These are phyloP conservation scores for Cotesia glomerata DNA, from an alignment of 1,140 invertebrate genomes.

Conservation along the genomic window DNA sequence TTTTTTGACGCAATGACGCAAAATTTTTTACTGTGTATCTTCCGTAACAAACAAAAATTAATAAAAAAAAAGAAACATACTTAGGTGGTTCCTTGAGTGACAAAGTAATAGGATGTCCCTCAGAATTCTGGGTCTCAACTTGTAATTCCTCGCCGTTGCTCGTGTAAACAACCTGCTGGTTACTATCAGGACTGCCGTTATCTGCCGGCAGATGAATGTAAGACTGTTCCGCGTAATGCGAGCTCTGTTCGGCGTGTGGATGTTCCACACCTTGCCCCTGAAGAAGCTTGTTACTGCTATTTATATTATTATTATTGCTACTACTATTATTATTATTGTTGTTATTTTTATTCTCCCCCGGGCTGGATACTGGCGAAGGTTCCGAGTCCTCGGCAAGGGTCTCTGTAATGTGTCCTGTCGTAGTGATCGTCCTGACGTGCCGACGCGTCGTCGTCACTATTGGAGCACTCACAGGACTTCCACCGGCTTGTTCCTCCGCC, in stretches of 20 bases:
- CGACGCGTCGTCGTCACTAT: constrained; percentile 64
- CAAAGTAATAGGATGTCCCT: constrained; percentile 41
- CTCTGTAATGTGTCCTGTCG: constrained; percentile 68
- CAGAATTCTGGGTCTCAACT: constrained; percentile 40
- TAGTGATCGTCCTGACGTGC: constrained; percentile 68
- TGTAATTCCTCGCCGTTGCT: constrained; percentile 47
- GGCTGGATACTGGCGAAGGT: constrained; percentile 46
- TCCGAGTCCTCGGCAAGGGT: constrained; percentile 52
- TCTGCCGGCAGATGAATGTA: constrained; percentile 48
- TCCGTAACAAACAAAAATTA: neutral
- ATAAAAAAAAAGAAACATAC: constrained; percentile 35
- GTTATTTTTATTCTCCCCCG: constrained; percentile 24
- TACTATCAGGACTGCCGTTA: constrained; percentile 45
- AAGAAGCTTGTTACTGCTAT: constrained; percentile 37
- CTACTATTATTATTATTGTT: constrained; percentile 40
- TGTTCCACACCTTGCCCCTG: constrained; percentile 34
- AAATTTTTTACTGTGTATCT: too few species aligned
- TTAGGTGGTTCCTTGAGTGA: constrained; percentile 51
- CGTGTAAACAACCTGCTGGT: constrained; percentile 50
- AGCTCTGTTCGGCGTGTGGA: constrained; percentile 17
- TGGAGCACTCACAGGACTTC: constrained; percentile 52
- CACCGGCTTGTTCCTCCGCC: constrained; percentile 36
- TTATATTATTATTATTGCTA: constrained; percentile 42
- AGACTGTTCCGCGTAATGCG: constrained; percentile 20
- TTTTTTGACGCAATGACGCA: too few species aligned